Evolutionary conservation across 2,113 vertebrate species (phyloP), one percentile per base, ranked within the genome.

Genomic region (Anser cygnoides): DNA sequence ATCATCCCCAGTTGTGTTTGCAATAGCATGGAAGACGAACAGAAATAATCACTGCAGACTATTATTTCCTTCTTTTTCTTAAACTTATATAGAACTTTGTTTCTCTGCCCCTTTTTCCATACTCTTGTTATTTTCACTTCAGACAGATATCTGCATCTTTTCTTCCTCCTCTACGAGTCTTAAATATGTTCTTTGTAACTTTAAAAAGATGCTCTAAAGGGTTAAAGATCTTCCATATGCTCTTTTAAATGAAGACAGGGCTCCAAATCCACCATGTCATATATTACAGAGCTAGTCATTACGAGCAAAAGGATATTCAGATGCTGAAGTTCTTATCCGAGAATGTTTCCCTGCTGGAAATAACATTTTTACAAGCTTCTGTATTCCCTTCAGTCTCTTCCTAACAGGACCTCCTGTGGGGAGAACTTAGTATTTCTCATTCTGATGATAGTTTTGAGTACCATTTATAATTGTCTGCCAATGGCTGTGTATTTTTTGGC

Each of bases 331-430:
- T 94, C 59, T 84, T 84, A 82, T 89, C 79, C 0, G 28, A 84
- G 62, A 95, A 90, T 87, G 82, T 92, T 94, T 94, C 89, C 50
- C 96, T 94, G 90, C 77, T 91, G 93, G 95, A 95, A 96, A 92
- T 91, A 95, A 96, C 88, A 61, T 94, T 95, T 97, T 96, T 95
- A 96, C 94, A 96, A 92, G 87, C 95, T 96, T 97, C 93, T 96
- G 91, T 95, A 72, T 84, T 96, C 72, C 44, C 75, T 92, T 85
- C 59, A 84, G 67, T 55, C 67, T 95, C 84, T 94, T 92, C 84
- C 79, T 91, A 96, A 94, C 86, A 96, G 92, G 94, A 91, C 91
- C 87, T 94, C 93, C 93, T 96, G 87, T 61, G 46, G 93, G 73
- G 93, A 96, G 22, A 86, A 58, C 87, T 95, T 14, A 2, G 70